These are phyloP conservation scores for Mesoligia furuncula DNA, from an alignment of 2,888 invertebrate species.

Conservation along the genomic window DNA sequence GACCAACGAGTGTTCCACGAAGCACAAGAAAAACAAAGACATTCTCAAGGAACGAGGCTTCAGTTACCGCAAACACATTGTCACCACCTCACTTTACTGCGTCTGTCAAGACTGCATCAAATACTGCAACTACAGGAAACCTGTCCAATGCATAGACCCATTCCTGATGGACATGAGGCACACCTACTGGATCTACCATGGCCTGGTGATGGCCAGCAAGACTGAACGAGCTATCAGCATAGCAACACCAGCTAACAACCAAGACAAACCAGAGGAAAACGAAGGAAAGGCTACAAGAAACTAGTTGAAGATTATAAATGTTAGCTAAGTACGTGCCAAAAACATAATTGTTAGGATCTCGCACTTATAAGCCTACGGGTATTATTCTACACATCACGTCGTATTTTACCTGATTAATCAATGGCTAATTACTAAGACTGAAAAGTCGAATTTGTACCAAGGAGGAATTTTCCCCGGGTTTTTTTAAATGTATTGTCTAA, in stretches of 20 bases:
- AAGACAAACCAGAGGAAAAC: background rate
- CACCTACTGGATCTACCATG: slow-evolving; percentile 52
- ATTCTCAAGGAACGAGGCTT: background rate
- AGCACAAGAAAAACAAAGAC: background rate
- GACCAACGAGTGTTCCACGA: background rate
- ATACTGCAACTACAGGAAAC: slow-evolving; percentile 21
- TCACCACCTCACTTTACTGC: slow-evolving; percentile 23
- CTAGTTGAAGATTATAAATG: slow-evolving; percentile 7
- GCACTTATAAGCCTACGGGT: slow-evolving; percentile 5
- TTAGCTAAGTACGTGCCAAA: slow-evolving; percentile 18
- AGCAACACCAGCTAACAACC: background rate
- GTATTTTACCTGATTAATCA: slow-evolving; percentile 9
- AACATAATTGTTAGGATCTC: background rate
- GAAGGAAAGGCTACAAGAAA: background rate
- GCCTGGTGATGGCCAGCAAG: slow-evolving; percentile 45
- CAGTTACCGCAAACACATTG: background rate
- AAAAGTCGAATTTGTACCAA: slow-evolving; percentile 33
- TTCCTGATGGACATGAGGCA: slow-evolving; percentile 39
- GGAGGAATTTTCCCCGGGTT: background rate
- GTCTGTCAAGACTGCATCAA: slow-evolving; percentile 31
- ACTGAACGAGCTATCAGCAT: slow-evolving; percentile 37
- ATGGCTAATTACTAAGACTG: slow-evolving; percentile 33
- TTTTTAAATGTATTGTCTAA: slow-evolving; percentile 8
- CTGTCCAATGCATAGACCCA: slow-evolving; percentile 45
- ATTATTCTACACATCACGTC: slow-evolving; percentile 3